Percentiles rank a stretch among this genome's conserved stretches.
phyloP scores from a whole-genome alignment of 2,888 invertebrate genomes.

The Eilema griseolum region DNA sequence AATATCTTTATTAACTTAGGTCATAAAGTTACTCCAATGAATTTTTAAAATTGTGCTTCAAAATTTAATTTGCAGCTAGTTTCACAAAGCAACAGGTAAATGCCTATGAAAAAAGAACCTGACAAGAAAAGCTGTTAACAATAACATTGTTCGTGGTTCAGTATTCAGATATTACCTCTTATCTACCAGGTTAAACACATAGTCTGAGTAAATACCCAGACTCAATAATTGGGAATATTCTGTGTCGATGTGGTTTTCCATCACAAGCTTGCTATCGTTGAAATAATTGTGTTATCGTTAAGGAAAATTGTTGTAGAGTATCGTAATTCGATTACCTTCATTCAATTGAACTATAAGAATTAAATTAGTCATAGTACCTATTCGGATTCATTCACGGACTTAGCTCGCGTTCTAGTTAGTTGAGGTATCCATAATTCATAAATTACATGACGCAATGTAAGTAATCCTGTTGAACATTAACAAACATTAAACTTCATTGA shows the following conservation, averaged over 20 bases:
- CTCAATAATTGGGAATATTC: neutral
- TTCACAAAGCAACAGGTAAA: neutral
- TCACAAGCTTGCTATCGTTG: no score
- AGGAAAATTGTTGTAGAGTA: constrained; percentile 21
- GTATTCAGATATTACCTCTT: neutral
- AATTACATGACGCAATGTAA: neutral
- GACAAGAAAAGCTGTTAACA: neutral
- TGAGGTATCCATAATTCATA: constrained; percentile 32
- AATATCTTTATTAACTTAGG: no score
- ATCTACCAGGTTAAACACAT: neutral
- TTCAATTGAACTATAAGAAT: constrained; percentile 9
- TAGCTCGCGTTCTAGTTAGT: constrained; percentile 9
- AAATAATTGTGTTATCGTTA: neutral
- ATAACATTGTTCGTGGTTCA: neutral
- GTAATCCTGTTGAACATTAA: neutral
- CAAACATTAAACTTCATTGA: neutral
- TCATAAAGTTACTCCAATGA: no score
- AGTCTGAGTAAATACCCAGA: neutral
- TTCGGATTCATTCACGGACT: constrained; percentile 34
- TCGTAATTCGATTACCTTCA: neutral
- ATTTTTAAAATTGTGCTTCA: no score
- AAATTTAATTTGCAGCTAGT: no score
- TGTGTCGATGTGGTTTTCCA: neutral
- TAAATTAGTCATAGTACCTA: constrained; percentile 36
- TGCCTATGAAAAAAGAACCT: neutral